Base-by-base conservation (phyloP, 2,888 invertebrate genomes). In the Stomorhina lunata region DNA sequence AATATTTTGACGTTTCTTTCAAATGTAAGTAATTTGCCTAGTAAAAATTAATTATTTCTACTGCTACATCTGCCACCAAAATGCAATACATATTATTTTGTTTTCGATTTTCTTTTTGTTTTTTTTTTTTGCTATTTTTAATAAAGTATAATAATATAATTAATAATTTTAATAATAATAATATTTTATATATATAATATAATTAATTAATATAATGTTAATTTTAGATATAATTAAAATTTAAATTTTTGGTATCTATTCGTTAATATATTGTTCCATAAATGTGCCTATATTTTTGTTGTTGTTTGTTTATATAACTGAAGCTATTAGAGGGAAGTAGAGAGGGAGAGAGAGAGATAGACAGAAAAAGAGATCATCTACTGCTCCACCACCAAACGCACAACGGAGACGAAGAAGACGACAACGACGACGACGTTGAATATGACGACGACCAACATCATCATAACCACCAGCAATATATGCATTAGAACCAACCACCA, bases 401-500 rank as follows among this genome's bases (percentile, higher is more conserved):
- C 20, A 27, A 71, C 34, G 40, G 25, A 5, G 34, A 22, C 17
- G 65, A n/a, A 15, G 43, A 43, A 15, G 43, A 43, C 37, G 37
- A n/a, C n/a, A 43, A 17, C 43, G 17, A 43, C 43, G 2, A 43
- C 17, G 6, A 17, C 17, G n/a, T 15, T 17, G 43, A n/a, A 15
- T n/a, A 43, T 6, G 43, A 45, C 12, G 40, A 68, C 53, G 32
- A 59, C 43, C n/a, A 63, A 63, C 50, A 69, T 57, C 65, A 69
- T 65, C 53, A 78, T 68, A 69, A 69, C 55, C 78, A 78, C 55
- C 79, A 78, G 68, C 61, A 78, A 40, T 59, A 34, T 55, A 53
- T 59, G 57, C 59, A 55, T 93, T 94, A 96, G 93, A 96, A 96
- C 96, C 96, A 96, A 91, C 95, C 95, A 77, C 96, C 95, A 86